Percentiles rank a stretch among this genome's conserved stretches.
Evolutionary conservation across 2,888 invertebrate species (phyloP).

Genomic region (Macrosiphum euphorbiae): DNA sequence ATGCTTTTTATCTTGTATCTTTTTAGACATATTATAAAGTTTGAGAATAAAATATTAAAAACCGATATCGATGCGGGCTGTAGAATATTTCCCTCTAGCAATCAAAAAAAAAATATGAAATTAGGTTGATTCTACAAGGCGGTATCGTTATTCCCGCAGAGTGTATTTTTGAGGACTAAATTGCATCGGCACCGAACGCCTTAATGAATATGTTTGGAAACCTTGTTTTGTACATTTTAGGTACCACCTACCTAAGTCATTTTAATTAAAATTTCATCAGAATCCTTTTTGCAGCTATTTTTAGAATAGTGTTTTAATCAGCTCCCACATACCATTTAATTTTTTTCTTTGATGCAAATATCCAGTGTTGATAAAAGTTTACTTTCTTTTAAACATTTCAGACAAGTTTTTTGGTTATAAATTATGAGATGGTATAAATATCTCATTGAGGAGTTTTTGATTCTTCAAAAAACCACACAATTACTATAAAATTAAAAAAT

Average conservation of each 20-base stretch:
- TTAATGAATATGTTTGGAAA: not conserved
- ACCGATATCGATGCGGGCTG: too few species aligned
- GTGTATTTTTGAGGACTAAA: too few species aligned
- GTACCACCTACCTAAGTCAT: not conserved
- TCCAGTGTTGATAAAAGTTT: not conserved
- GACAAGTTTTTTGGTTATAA: not conserved
- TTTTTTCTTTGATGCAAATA: not conserved
- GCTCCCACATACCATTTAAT: not conserved
- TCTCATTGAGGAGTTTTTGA: not conserved
- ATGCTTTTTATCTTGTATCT: too few species aligned
- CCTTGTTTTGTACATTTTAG: not conserved
- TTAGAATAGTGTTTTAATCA: not conserved
- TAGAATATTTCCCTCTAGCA: too few species aligned
- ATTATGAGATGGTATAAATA: not conserved
- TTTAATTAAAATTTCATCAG: not conserved
- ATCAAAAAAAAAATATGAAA: too few species aligned
- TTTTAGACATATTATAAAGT: too few species aligned
- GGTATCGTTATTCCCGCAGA: too few species aligned
- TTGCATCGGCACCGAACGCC: too few species aligned
- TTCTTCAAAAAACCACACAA: not conserved
- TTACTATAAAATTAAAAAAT: not conserved
- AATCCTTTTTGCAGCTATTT: not conserved
- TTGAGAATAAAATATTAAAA: too few species aligned
- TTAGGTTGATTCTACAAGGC: too few species aligned
- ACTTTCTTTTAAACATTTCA: not conserved